phyloP scores from a whole-genome alignment of 2,113 vertebrate species.

The Jaculus jaculus region DNA sequence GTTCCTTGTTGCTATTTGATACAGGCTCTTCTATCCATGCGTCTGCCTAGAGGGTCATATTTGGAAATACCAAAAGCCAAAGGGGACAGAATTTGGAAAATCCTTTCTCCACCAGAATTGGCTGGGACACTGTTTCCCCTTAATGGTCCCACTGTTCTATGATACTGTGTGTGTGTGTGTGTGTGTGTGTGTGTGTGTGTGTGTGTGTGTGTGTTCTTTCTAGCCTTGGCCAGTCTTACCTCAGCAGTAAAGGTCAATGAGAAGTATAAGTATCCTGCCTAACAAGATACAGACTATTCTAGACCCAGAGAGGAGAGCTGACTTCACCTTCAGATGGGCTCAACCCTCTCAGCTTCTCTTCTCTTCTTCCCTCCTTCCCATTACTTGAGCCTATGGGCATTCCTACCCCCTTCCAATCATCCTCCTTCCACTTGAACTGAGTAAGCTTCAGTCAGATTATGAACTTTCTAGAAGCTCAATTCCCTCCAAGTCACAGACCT shows the following conservation, averaged over 20 bases:
- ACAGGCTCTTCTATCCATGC: neutral
- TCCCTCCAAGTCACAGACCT: neutral
- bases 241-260: neutral
- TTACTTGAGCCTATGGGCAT: neutral
- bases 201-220: neutral
- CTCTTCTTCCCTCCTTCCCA: neutral
- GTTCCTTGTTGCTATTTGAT: neutral
- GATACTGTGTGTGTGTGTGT: neutral
- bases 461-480: neutral
- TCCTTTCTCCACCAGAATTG: neutral
- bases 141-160: rapidly evolving
- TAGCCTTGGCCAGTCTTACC: too few relatives aligned
- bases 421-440: neutral
- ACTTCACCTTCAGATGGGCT: neutral
- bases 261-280: neutral
- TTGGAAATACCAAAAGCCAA: neutral
- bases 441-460: neutral
- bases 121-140: neutral
- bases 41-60: neutral
- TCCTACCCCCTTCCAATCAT: neutral
- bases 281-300: neutral
- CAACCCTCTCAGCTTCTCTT: too few relatives aligned
- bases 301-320: neutral
- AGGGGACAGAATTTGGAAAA: neutral
- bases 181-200: neutral